These are phyloP conservation scores for Lottia gigantea DNA, from an alignment of 2,888 invertebrate species.

Conservation along the genomic window DNA sequence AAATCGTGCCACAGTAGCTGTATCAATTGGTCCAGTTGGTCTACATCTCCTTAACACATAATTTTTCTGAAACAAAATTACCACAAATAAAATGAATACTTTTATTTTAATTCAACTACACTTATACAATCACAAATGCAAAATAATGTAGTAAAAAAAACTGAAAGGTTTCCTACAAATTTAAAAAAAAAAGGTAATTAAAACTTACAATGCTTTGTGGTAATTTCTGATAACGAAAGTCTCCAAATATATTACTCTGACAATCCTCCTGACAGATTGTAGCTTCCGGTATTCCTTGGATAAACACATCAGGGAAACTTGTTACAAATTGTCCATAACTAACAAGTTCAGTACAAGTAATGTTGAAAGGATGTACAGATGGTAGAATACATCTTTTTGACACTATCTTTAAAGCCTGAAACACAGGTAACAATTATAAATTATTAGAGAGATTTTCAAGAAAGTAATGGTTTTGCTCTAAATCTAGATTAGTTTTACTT, in stretches of 20 bases:
- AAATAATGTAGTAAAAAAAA: too few relatives aligned
- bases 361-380: background rate
- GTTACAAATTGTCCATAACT: background rate
- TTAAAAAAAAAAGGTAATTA: too few relatives aligned
- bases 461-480: too few relatives aligned
- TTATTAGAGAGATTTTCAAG: too few relatives aligned
- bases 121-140: too few relatives aligned
- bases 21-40: background rate
- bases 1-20: background rate
- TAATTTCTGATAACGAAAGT: background rate
- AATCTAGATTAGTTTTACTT: too few relatives aligned
- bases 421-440: background rate
- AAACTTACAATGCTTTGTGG: background rate
- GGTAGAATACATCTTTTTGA: background rate
- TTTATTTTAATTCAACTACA: too few relatives aligned
- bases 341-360: background rate
- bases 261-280: background rate
- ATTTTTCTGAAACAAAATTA: background rate
- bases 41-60: background rate
- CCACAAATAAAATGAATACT: too few relatives aligned
- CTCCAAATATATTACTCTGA: background rate
- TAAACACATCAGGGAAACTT: background rate
- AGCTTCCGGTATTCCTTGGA: background rate
- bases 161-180: too few relatives aligned
- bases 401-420: background rate